Evolutionary conservation across 1,140 invertebrate genomes (phyloP).

Genomic region (Phthorimaea operculella): DNA sequence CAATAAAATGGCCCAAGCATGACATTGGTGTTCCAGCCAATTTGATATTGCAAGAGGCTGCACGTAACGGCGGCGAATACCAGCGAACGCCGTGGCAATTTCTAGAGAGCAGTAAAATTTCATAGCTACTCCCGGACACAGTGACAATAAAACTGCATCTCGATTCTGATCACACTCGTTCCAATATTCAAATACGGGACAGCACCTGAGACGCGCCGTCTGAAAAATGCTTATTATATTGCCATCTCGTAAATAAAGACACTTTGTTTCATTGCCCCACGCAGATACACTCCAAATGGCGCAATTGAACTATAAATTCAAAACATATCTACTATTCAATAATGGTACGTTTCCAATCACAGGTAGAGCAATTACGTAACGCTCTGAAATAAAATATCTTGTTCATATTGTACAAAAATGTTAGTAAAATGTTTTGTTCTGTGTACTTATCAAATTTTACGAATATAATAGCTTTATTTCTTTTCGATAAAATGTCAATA

Average conservation of each 20-base stretch:
- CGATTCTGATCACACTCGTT: conserved; percentile 63
- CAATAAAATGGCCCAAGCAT: too few relatives aligned
- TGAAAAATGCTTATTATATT: conserved; percentile 63
- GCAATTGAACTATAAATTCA: not conserved
- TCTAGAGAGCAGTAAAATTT: not conserved
- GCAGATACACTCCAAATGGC: not conserved
- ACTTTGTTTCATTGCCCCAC: not conserved
- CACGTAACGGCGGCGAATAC: not conserved
- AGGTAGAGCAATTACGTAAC: too few relatives aligned
- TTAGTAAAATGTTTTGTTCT: too few relatives aligned
- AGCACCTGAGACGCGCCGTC: conserved; percentile 53
- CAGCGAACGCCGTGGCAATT: not conserved
- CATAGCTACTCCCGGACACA: conserved; percentile 5
- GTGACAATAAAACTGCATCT: conserved; percentile 64
- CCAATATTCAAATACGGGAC: conserved; percentile 53
- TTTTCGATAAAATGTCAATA: too few relatives aligned
- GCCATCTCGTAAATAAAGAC: conserved; percentile 42
- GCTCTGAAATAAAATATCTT: too few relatives aligned
- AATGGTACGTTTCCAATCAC: too few relatives aligned
- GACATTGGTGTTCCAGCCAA: not conserved
- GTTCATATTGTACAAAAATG: too few relatives aligned
- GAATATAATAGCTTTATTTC: too few relatives aligned
- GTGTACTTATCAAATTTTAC: too few relatives aligned
- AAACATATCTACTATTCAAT: too few relatives aligned
- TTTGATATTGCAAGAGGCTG: conserved; percentile 1